Evolutionary conservation across 2,113 vertebrate species (phyloP), one percentile per base, ranked within the genome.

Genomic region (Rhynchomys soricoides): DNA sequence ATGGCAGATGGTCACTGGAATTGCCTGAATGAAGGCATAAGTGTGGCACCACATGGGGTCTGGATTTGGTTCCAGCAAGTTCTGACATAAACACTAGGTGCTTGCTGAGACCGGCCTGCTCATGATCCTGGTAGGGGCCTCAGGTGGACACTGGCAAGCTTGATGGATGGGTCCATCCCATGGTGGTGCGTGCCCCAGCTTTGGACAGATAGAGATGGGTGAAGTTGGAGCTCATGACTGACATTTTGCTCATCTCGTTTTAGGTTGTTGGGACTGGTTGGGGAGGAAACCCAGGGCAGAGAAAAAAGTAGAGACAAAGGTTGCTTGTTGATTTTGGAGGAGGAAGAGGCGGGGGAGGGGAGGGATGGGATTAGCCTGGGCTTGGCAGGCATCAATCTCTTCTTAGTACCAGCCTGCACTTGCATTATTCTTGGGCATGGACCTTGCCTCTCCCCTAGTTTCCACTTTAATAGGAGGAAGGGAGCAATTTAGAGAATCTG

Each of bases 271-370:
- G 45, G 24, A 37, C 29, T 15, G 40, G 24, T 37, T 4, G 62
- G 55, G 66, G 59, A 62, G 66, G 45, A 68, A 75, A 64, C 45
- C 34, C 85, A 40, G 50, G 16, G n/a, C 64, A 64, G 88, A 90
- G 62, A 64, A 86, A 12, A 59, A 90, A 91, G 12, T 26, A 43
- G 37, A 52, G 64, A 75, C 21, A 0, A 55, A 75, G 43, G 45
- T 37, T 96, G 73, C 91, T 96, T 95, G 73, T 95, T 97, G 88
- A 37, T 94, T 71, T 94, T 71, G 70, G 83, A 94, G 37, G 24
- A 37, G 26, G 31, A 87, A 64, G 48, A 50, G 24, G 75, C n/a
- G n/a, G 81, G 24, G 19, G n/a, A n/a, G 24, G 24, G 66, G 34
- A 45, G n/a, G n/a, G n/a, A 6, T 19, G n/a, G 64, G 92, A 96